Evolutionary conservation across 2,888 invertebrate species (phyloP), one percentile per base, ranked within the genome.

Genomic region (Hypolimnas misippus): DNA sequence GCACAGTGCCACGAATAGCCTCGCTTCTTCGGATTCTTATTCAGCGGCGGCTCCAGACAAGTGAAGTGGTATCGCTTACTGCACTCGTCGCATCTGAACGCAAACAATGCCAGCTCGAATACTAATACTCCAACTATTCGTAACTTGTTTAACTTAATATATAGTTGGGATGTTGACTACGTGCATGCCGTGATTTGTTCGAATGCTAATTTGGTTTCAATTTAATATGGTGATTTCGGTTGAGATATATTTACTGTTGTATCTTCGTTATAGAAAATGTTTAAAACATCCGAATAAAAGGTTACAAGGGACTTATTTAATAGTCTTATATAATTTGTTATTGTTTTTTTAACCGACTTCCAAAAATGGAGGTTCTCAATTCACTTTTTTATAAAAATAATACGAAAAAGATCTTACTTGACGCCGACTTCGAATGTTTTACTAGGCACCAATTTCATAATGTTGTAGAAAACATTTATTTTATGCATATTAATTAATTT

Each of bases 1-100:
- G 97, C 97, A 87, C 98, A 98, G 86, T 97, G 97, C 98, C 98
- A 98, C 12, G 97, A 97, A 83, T 98, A 98, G 33, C 98, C 98
- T 58, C 98, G 94, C 76, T 96, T 95, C 93, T 98, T 98, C 0
- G 98, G 98, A 64, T 97, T 96, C 85, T 98, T 98, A 86, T 97
- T 98, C 12, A 98, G 93, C 12, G 98, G 98, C 54, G 98, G 98
- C 85, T 98, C 97, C 76, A 98, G 92, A 85, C 98, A 98, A 66
- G 95, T 95, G 84, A 98, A 98, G 89, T 98, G 98, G 89, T 97
- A 98, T 74, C 96, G 95, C 80, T 96, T 96, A 78, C 93, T 93
- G 85, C 98, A 98, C 82, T 97, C 97, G 87, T 98, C 98, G 86
- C 98, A 98, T 82, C 97, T 98, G 78, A 35, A 65, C 42, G 62